Evolutionary conservation across 2,113 vertebrate genomes (phyloP), one percentile per base, ranked within the genome.

Genomic region (Empidonax traillii): DNA sequence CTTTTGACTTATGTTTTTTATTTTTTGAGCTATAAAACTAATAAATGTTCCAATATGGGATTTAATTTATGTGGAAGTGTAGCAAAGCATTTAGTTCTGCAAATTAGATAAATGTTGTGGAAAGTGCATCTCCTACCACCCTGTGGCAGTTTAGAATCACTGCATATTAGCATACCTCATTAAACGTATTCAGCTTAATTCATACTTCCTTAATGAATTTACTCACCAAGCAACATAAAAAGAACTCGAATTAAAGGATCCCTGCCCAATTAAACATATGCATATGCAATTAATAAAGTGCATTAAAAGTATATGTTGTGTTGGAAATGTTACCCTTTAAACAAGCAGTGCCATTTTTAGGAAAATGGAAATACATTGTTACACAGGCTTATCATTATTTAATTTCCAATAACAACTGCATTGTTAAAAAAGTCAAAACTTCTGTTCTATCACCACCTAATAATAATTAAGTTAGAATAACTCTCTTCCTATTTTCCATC

Each of bases 111-210:
- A 94, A 95, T 87, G 58, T 97, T 96, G 73, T 98, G 95, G 90
- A 97, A 97, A 98, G 95, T 96, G 96, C 75, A 91, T 98, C 97
- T 98, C 62, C 98, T 97, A 98, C 98, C 98, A 98, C 98, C 98
- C 94, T 96, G 98, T 98, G 98, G 98, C 91, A 94, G 96, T 96
- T 97, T 96, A 94, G 95, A 97, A 98, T 97, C 96, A 98, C 93
- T 98, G 83, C 98, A 98, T 95, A 98, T 96, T 97, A 97, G 3
- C 93, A 96, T 90, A 96, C 61, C 61, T 97, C 93, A 97, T 98
- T 98, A 97, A 96, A 91, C 23, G n/a, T 62, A 62, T 53, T 78
- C 65, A 80, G 25, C 37, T 95, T 94, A 97, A 96, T 93, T 94
- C 83, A 85, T 94, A 71, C 6, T 95, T 95, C 55, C 25, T 62